Conservation (phyloP, 2,888 invertebrate genomes). For the Hypercompe scribonia region DNA sequence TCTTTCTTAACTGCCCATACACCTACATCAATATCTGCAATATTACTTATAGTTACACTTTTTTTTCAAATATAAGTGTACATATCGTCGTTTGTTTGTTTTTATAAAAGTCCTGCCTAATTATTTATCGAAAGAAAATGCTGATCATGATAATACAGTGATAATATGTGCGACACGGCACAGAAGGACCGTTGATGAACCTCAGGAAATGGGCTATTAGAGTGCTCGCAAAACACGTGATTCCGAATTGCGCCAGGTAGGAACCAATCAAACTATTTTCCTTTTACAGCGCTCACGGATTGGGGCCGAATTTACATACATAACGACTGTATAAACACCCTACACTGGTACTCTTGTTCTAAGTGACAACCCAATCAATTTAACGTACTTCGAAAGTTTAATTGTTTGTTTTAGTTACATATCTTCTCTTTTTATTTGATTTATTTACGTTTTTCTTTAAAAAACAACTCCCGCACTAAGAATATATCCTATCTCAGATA, state of each 20-base stretch:
- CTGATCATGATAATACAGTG: background rate
- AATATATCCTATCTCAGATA: too few species aligned
- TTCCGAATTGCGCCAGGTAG: constrained; percentile 23
- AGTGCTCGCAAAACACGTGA: constrained; percentile 17
- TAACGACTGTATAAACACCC: background rate
- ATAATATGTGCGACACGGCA: background rate
- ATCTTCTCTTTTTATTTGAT: background rate
- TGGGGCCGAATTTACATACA: background rate
- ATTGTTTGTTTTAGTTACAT: background rate
- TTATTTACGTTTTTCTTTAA: too few species aligned
- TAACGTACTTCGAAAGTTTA: background rate
- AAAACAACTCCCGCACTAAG: too few species aligned
- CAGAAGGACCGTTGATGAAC: constrained; percentile 26
- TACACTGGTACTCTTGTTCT: background rate
- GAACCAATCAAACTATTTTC: constrained; percentile 28
- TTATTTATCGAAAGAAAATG: background rate
- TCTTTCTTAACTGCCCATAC: too few species aligned
- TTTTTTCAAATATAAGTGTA: too few species aligned
- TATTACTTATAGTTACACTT: too few species aligned
- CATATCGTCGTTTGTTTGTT: too few species aligned
- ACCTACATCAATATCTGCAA: too few species aligned
- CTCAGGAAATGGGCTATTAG: constrained; percentile 32
- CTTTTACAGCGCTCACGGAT: constrained; percentile 6
- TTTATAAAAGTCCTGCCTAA: too few species aligned
- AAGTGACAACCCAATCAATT: background rate